phyloP scores from a whole-genome alignment of 2,113 vertebrate species.

The Callithrix jacchus region DNA sequence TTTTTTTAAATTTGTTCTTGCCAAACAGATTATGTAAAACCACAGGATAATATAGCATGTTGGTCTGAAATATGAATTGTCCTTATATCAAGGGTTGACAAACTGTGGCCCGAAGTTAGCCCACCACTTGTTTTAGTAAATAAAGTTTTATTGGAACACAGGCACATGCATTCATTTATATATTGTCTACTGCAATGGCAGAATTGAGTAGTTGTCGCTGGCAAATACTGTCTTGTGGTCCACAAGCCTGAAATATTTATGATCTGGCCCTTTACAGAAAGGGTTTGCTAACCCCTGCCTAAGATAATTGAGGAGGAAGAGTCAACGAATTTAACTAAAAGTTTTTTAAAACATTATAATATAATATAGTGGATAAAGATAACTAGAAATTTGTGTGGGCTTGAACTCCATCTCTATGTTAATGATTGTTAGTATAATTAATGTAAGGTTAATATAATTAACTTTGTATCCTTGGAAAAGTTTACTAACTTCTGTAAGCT shows the following conservation, averaged over 20 bases:
- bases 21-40: not conserved
- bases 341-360: not conserved
- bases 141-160: not conserved
- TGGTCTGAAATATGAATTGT: not conserved
- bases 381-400: not conserved
- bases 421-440: too few relatives aligned
- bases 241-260: not conserved
- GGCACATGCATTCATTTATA: fast-evolving
- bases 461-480: not conserved
- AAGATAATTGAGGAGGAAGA: not conserved
- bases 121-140: not conserved
- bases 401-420: not conserved
- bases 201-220: not conserved
- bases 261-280: not conserved
- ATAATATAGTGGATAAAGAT: not conserved
- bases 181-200: fast-evolving
- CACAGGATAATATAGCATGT: not conserved
- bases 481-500: not conserved
- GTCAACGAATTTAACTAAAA: conserved; percentile 1
- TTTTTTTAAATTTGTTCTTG: not conserved
- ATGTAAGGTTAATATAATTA: not conserved
- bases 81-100: not conserved
- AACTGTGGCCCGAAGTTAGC: not conserved
- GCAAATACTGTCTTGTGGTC: too few relatives aligned
- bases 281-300: not conserved